Percentiles rank a stretch among this genome's conserved stretches.
Evolutionary conservation across 1,140 invertebrate species (phyloP).

Genomic region (Papilio polyxenes): DNA sequence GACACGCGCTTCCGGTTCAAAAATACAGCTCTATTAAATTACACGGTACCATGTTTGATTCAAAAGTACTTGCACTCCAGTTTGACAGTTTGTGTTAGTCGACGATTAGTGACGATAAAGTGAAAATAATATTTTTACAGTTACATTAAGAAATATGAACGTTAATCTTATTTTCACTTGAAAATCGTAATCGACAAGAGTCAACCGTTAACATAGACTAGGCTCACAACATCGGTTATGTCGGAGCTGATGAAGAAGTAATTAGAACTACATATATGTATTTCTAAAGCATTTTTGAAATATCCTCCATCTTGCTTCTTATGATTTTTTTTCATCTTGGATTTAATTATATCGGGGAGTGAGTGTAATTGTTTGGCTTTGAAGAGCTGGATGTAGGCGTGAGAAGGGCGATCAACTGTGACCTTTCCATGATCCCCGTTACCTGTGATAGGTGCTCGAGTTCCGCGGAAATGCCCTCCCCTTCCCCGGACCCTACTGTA

Average conservation of each 20-base stretch:
- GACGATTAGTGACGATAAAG: too few relatives aligned
- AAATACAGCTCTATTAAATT: constrained; percentile 10
- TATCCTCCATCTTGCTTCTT: not conserved
- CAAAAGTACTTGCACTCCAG: not conserved
- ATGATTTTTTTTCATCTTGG: too few relatives aligned
- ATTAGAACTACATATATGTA: too few relatives aligned
- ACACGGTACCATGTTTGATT: not conserved
- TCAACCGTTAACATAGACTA: too few relatives aligned
- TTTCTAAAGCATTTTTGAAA: not conserved
- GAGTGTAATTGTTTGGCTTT: not conserved
- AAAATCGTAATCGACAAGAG: too few relatives aligned
- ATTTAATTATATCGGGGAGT: too few relatives aligned
- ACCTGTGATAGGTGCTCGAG: not conserved
- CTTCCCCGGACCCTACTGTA: not conserved
- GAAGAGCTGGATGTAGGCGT: not conserved
- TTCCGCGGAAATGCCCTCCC: not conserved
- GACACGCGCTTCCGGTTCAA: not conserved
- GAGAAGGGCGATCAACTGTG: constrained; percentile 2
- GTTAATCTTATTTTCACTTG: too few relatives aligned
- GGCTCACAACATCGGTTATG: too few relatives aligned
- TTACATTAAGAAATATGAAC: too few relatives aligned
- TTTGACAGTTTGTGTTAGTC: not conserved
- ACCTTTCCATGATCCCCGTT: constrained; percentile 17
- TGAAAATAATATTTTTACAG: too few relatives aligned
- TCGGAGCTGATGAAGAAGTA: too few relatives aligned